Conservation (phyloP, 2,113 vertebrate genomes). For the Proterorhinus semilunaris region DNA sequence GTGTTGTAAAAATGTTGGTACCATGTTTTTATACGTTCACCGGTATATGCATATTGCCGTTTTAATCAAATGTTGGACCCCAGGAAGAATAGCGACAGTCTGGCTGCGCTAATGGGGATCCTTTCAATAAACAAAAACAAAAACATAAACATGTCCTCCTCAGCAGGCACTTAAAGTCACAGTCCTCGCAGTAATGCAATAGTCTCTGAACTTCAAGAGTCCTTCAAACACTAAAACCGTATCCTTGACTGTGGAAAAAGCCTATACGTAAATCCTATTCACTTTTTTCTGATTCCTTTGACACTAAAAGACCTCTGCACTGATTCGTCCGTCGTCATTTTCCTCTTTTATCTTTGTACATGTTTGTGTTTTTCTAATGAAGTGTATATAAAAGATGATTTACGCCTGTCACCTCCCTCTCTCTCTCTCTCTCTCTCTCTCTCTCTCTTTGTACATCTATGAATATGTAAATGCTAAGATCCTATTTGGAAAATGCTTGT, state of each 20-base stretch:
- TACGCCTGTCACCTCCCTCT: slow-evolving; percentile 48
- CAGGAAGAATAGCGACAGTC: no score
- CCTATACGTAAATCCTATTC: background rate
- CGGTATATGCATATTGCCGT: no score
- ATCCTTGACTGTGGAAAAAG: no score
- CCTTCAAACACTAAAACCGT: background rate
- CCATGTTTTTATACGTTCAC: no score
- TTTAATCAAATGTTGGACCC: no score
- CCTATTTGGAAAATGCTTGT: slow-evolving; percentile 58
- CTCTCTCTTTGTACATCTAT: slow-evolving; percentile 65
- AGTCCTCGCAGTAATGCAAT: no score
- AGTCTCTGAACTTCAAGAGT: no score
- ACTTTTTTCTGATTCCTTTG: background rate
- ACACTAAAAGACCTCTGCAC: background rate
- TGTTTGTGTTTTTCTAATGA: slow-evolving; percentile 27
- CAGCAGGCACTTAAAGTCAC: no score
- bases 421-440: slow-evolving; percentile 44
- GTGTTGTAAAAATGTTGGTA: no score
- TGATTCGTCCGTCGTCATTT: background rate
- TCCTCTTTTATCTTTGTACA: background rate
- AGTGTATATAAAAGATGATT: slow-evolving; percentile 59
- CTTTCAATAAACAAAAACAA: no score
- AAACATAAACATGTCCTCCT: no score
- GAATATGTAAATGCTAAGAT: slow-evolving; percentile 66
- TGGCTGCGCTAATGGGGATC: no score